Evolutionary conservation across 2,888 invertebrate species (phyloP).

Genomic region (Pantelozetes paolii): DNA sequence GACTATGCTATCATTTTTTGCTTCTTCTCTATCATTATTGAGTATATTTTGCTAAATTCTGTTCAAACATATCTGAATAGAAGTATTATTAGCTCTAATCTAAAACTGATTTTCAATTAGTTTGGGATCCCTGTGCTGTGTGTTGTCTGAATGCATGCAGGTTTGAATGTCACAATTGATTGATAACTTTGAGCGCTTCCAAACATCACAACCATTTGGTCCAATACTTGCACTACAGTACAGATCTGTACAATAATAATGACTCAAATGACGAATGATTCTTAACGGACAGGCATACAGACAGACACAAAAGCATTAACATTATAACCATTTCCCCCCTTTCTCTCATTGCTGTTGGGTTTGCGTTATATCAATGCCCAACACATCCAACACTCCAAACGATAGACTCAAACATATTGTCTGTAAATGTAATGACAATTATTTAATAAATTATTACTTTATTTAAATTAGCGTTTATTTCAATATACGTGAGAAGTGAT

Average conservation of each 20-base stretch:
- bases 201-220: background rate
- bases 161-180: conserved; percentile 26
- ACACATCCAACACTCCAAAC: background rate
- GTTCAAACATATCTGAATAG: background rate
- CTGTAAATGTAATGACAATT: background rate
- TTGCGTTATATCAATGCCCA: background rate
- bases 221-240: background rate
- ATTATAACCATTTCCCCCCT: conserved; percentile 27
- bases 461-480: background rate
- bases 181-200: conserved; percentile 26
- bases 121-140: conserved; percentile 9
- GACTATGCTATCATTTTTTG: background rate
- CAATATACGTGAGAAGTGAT: conserved; percentile 11
- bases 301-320: conserved; percentile 31
- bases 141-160: conserved; percentile 18
- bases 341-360: background rate
- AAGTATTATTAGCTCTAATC: conserved; percentile 22
- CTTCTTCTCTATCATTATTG: background rate
- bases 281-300: conserved; percentile 21
- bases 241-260: conserved; percentile 13
- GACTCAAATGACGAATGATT: conserved; percentile 34
- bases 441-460: conserved; percentile 11
- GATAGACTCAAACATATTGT: too few relatives aligned
- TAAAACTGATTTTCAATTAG: conserved; percentile 28
- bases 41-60: background rate